Percentiles rank a stretch among this genome's conserved stretches.
Conservation (phyloP, 2,797 vertebrate species). For the Oophaga sylvatica region DNA sequence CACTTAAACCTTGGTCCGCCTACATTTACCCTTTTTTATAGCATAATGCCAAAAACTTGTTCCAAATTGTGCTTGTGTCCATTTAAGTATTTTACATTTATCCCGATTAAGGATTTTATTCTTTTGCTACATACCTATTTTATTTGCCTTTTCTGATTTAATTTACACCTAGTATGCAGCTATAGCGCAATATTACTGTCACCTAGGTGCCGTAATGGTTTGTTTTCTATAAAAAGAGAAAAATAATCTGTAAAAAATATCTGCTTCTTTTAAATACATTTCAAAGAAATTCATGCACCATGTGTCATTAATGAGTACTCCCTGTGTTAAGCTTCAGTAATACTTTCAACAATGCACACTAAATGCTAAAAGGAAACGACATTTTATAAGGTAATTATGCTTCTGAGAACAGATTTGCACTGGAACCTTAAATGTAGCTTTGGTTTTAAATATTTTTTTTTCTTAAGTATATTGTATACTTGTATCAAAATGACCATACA, state of each 20-base stretch:
- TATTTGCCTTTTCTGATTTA: no score
- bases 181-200: no score
- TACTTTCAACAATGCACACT: slow-evolving; percentile 6
- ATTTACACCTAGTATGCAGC: no score
- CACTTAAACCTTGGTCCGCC: no score
- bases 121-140: no score
- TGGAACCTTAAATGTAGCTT: background rate
- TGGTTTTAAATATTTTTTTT: no score
- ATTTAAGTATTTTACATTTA: no score
- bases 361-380: background rate
- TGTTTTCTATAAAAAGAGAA: background rate
- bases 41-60: no score
- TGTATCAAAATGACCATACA: background rate
- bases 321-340: background rate
- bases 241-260: background rate
- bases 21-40: no score
- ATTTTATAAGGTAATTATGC: slow-evolving; percentile 14
- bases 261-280: background rate
- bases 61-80: no score
- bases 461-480: background rate
- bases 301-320: slow-evolving; percentile 18
- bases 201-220: background rate
- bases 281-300: background rate
- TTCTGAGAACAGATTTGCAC: background rate
- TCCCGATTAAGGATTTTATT: no score